Evolutionary conservation across 2,888 invertebrate genomes (phyloP), one percentile per base, ranked within the genome.

Genomic region (Polyommatus iphigenia): DNA sequence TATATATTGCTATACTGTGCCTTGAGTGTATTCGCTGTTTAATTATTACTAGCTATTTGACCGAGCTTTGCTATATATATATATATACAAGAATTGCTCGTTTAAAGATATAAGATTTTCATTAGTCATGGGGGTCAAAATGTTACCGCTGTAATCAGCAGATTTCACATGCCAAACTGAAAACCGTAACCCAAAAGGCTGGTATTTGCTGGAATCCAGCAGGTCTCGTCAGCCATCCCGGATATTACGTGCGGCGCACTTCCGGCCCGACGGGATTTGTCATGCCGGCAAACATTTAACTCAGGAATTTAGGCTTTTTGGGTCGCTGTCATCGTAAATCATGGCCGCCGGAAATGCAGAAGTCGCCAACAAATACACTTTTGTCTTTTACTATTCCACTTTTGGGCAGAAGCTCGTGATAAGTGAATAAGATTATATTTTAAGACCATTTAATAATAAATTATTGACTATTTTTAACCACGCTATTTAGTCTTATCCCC

Each of bases 231-330:
- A 46, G 71, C 46, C 71, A 77, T 79, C 78, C 78, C 88, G 89
- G 89, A 89, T 87, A 89, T 89, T 85, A 87, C 87, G 84, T 82
- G 84, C 84, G 77, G 76, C 78, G 76, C 78, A 76, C 78, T 84
- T 83, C 84, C 80, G 84, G 79, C 79, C 77, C 54, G 76, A 32
- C 32, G 67, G 71, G 71, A 54, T 71, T 77, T 77, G 71, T 77
- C 75, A 79, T 77, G 50, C 72, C 71, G 32, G 15, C 46, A 67
- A 71, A 77, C 13, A 54, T 32, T 50, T 71, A 50, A 36, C 76
- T 32, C 29, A 57, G 29, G 54, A 32, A 32, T n/a, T 76, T 36
- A 57, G 59, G 59, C 57, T 76, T 76, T 46, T 57, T 29, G 67
- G 29, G 29, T 29, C 67, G 29, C 15, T 32, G 67, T 67, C 29